These are phyloP conservation scores for Rallus limicola DNA, from an alignment of 2,113 vertebrate genomes.

Conservation along the genomic window DNA sequence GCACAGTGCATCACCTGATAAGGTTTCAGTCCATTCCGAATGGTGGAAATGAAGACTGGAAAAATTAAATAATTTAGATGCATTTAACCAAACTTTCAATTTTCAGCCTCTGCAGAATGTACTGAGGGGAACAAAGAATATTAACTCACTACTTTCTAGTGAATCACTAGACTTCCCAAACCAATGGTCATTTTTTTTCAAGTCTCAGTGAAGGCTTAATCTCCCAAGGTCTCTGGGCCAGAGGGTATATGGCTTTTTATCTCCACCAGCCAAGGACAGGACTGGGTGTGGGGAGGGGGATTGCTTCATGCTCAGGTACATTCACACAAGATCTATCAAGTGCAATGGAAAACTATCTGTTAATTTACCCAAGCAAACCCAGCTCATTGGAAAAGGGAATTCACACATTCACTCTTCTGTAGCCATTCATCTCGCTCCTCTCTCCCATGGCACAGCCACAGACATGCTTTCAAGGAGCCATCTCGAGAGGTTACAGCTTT, in stretches of 20 bases:
- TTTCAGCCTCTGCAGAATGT: neutral
- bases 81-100: neutral
- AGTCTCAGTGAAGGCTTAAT: neutral
- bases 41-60: neutral
- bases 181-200: neutral
- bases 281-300: rapidly evolving
- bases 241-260: neutral
- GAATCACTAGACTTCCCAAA: neutral
- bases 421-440: rapidly evolving
- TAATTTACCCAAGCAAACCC: neutral
- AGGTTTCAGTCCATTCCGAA: neutral
- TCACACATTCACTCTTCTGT: neutral
- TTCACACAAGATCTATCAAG: neutral
- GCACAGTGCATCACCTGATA: neutral
- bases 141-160: neutral
- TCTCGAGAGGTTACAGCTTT: neutral
- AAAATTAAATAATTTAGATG: neutral
- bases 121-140: neutral
- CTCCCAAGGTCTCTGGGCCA: neutral
- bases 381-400: neutral
- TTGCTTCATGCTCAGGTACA: neutral
- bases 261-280: neutral
- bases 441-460: neutral
- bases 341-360: neutral
- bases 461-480: neutral